Evolutionary conservation across 2,113 vertebrate species (phyloP).

Genomic region (Paraplagusia blochii): DNA sequence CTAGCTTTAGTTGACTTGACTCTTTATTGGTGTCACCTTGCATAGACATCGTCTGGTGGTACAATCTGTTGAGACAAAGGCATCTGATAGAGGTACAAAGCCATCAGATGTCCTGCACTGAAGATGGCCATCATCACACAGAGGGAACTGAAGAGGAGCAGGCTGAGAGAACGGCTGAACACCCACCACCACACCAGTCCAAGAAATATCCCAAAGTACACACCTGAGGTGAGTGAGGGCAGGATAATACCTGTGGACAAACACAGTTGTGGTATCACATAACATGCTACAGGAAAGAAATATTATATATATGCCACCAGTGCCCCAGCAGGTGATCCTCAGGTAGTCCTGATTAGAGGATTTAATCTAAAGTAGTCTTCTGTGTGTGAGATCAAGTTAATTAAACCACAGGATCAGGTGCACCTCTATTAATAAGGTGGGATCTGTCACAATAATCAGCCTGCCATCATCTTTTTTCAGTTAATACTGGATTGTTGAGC

Average conservation of each 20-base stretch:
- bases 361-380: too few species aligned
- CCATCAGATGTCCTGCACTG: slow-evolving; percentile 74
- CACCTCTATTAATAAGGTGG: too few species aligned
- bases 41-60: slow-evolving; percentile 72
- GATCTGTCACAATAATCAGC: too few species aligned
- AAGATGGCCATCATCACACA: slow-evolving; percentile 80
- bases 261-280: not conserved
- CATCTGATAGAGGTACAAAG: slow-evolving; percentile 80
- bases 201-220: slow-evolving; percentile 79
- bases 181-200: slow-evolving; percentile 81
- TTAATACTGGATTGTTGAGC: too few species aligned
- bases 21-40: slow-evolving; percentile 65
- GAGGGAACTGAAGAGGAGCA: slow-evolving; percentile 75
- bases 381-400: too few species aligned
- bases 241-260: slow-evolving; percentile 70
- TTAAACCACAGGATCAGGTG: too few species aligned
- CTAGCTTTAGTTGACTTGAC: not conserved
- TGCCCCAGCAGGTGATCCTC: too few species aligned
- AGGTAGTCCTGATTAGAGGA: too few species aligned
- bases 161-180: slow-evolving; percentile 63
- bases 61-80: slow-evolving; percentile 73
- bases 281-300: too few species aligned
- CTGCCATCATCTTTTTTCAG: too few species aligned
- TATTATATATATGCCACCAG: too few species aligned
- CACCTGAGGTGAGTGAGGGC: slow-evolving; percentile 77